These are phyloP conservation scores for Stenodema calcarata DNA, from an alignment of 2,888 invertebrate species.

Conservation along the genomic window DNA sequence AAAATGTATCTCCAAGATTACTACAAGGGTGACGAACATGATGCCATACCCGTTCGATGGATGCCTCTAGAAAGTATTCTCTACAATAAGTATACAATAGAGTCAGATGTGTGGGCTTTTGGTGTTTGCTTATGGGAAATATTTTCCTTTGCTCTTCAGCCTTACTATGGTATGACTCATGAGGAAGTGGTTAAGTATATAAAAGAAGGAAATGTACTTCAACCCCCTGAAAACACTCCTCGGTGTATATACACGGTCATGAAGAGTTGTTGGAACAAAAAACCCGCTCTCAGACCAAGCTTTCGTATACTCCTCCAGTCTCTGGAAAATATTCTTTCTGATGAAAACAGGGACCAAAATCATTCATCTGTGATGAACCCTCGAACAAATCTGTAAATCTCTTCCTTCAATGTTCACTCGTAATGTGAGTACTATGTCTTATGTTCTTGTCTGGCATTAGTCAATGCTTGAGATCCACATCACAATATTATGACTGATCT, in stretches of 20 bases:
- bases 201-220: conserved; percentile 89
- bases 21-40: conserved; percentile 93
- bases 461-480: not conserved
- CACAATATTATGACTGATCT: not conserved
- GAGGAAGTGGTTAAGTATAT: conserved; percentile 95
- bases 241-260: conserved; percentile 86
- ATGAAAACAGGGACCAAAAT: conserved; percentile 27
- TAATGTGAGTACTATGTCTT: not conserved
- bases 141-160: conserved; percentile 94
- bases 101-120: conserved; percentile 97
- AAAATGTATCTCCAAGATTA: conserved; percentile 95
- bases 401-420: not conserved
- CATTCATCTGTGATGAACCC: conserved; percentile 5
- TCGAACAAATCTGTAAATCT: conserved; percentile 6
- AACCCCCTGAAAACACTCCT: conserved; percentile 90
- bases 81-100: conserved; percentile 94
- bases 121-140: conserved; percentile 97
- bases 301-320: conserved; percentile 83
- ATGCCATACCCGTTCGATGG: conserved; percentile 96
- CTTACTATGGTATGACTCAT: conserved; percentile 96
- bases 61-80: conserved; percentile 97
- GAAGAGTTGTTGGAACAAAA: conserved; percentile 91
- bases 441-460: not conserved
- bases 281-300: conserved; percentile 83
- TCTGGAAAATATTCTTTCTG: conserved; percentile 69